Percentiles rank a stretch among this genome's conserved stretches.
These are phyloP conservation scores for Bombus superbus DNA, from an alignment of 1,140 invertebrate genomes.

Conservation along the genomic window DNA sequence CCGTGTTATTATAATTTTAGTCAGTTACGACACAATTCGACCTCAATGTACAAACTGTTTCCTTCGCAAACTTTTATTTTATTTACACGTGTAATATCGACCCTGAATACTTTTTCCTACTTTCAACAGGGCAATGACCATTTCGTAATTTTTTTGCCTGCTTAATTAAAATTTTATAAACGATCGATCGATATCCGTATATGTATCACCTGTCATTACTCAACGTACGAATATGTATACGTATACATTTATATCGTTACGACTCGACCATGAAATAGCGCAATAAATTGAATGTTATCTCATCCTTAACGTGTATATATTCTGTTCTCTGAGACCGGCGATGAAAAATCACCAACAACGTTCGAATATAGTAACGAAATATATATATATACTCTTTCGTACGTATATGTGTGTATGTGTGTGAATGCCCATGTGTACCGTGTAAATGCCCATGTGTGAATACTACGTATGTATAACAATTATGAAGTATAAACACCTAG, in stretches of 20 bases:
- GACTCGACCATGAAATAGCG: conserved; percentile 44
- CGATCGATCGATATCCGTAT: conserved; percentile 29
- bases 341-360: conserved; percentile 6
- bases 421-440: conserved; percentile 44
- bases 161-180: not conserved
- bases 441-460: conserved; percentile 26
- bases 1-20: not conserved
- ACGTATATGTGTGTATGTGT: conserved; percentile 42
- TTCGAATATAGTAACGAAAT: conserved; percentile 48
- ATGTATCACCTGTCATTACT: not conserved
- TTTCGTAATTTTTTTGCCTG: not conserved
- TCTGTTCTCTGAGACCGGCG: not conserved
- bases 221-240: conserved; percentile 14
- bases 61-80: not conserved
- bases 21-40: not conserved
- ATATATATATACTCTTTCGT: conserved; percentile 13
- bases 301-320: conserved; percentile 18
- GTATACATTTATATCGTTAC: conserved; percentile 44
- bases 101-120: too few relatives aligned
- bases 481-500: conserved; percentile 56
- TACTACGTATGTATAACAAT: conserved; percentile 57
- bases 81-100: not conserved
- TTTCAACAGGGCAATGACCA: not conserved
- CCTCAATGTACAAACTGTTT: not conserved
- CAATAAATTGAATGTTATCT: conserved; percentile 7